These are phyloP conservation scores for Drosophila diplacantha DNA, from an alignment of 2,888 invertebrate species.

Conservation along the genomic window DNA sequence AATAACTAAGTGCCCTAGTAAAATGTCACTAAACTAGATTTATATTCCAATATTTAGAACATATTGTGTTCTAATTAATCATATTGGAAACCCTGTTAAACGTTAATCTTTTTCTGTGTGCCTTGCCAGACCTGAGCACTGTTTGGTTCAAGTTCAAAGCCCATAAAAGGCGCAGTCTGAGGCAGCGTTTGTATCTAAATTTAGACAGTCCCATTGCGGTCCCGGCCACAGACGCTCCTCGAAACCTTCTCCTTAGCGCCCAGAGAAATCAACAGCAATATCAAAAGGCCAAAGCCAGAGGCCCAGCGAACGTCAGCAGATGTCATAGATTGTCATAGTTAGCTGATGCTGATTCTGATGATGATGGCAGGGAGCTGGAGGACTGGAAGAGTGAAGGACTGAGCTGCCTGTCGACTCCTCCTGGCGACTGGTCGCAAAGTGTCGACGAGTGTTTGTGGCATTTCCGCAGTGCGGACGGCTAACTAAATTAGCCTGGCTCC, in stretches of 20 bases:
- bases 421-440: constrained; percentile 36
- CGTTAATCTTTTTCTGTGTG: constrained; percentile 1
- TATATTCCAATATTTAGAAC: not conserved
- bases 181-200: constrained; percentile 63
- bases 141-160: constrained; percentile 59
- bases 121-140: constrained; percentile 12
- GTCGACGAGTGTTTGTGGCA: constrained; percentile 56
- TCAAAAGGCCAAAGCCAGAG: constrained; percentile 23
- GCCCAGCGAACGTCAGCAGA: constrained; percentile 39
- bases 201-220: constrained; percentile 53
- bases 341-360: constrained; percentile 30
- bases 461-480: constrained; percentile 61
- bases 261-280: constrained; percentile 12
- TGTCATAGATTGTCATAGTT: constrained; percentile 67
- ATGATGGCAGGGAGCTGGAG: constrained; percentile 6
- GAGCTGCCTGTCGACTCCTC: constrained; percentile 18
- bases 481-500: constrained; percentile 58
- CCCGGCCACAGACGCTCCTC: constrained; percentile 5
- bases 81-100: not conserved
- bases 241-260: not conserved
- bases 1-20: accelerated
- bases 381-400: constrained; percentile 3
- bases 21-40: not conserved
- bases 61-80: not conserved
- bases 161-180: constrained; percentile 60